Evolutionary conservation across 2,797 vertebrate species (phyloP).

Genomic region (Cyprinella venusta): DNA sequence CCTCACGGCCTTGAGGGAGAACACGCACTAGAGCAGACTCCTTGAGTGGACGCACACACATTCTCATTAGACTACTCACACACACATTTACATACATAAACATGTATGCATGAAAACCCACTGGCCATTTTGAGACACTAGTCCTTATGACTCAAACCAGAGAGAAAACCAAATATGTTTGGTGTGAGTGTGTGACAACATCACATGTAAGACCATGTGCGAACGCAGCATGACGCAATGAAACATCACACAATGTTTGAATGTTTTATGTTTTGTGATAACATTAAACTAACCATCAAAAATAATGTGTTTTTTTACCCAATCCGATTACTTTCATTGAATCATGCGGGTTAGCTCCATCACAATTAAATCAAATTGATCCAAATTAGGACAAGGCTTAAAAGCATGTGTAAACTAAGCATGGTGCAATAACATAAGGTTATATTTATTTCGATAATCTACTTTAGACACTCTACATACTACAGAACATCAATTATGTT

Average conservation of each 20-base stretch:
- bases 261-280: background rate
- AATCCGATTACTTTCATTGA: background rate
- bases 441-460: background rate
- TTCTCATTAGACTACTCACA: background rate
- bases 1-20: background rate
- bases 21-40: background rate
- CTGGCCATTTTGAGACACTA: background rate
- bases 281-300: background rate
- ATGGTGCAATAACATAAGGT: background rate
- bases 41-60: background rate
- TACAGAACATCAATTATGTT: background rate
- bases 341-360: background rate
- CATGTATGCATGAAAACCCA: background rate
- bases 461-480: too few species aligned
- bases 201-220: background rate
- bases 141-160: background rate
- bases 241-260: background rate
- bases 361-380: background rate
- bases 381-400: too few species aligned
- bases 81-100: constrained; percentile 26
- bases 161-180: background rate
- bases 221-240: background rate
- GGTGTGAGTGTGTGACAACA: constrained; percentile 8
- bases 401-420: background rate
- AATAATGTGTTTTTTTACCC: background rate